Evolutionary conservation across 2,888 invertebrate species (phyloP).

Genomic region (Apodemia zela): DNA sequence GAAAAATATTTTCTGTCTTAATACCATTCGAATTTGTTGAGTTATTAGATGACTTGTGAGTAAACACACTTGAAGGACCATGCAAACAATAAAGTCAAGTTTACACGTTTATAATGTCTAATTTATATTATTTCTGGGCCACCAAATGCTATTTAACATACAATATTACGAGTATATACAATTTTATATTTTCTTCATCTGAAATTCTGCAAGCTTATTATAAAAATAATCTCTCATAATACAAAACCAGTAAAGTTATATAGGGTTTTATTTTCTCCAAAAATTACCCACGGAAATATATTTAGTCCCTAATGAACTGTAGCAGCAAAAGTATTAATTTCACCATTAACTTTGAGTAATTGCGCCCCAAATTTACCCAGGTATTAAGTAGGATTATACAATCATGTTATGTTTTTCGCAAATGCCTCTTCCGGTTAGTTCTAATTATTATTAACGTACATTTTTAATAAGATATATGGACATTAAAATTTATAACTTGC

Average conservation of each 20-base stretch:
- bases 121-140: no score
- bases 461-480: constrained; percentile 56
- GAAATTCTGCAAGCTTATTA: background rate
- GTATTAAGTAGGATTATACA: constrained; percentile 67
- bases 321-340: constrained; percentile 78
- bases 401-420: constrained; percentile 63
- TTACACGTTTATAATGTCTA: no score
- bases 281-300: constrained; percentile 24
- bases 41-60: no score
- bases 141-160: no score
- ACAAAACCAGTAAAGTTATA: constrained; percentile 16
- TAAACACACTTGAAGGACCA: no score
- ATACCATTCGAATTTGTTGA: no score
- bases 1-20: no score
- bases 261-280: constrained; percentile 17
- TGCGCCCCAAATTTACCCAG: constrained; percentile 64
- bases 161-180: no score
- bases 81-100: no score
- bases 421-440: constrained; percentile 54
- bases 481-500: constrained; percentile 54
- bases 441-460: constrained; percentile 62
- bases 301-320: constrained; percentile 72
- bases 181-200: no score
- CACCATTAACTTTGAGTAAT: constrained; percentile 76
- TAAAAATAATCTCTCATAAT: constrained; percentile 15